Evolutionary conservation across 2,797 vertebrate species (phyloP), one percentile per base, ranked within the genome.

Genomic region (Myotis planiceps): DNA sequence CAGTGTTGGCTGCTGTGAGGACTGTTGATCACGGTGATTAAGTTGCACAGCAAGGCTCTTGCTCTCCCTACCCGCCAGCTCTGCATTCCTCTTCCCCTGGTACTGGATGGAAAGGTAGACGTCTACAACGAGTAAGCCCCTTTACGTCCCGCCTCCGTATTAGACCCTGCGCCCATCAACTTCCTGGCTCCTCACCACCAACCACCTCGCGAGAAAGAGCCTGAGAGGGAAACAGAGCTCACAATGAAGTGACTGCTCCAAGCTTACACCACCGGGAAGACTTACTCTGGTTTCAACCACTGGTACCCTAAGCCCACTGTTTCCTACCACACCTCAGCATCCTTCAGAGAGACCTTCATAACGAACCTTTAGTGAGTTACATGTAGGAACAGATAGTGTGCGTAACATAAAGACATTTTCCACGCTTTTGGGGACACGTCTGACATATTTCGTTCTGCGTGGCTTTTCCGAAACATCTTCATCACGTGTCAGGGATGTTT

Each of bases 381-480:
- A 8, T 68, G 27, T 4, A 32, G 13, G 58, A 51, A 39, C 27
- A 37, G 15, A 39, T 25, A 79, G 3, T 16, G 2, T 18, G 16
- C 16, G 2, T 14, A n/a, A 5, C 42, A 71, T 66, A n/a, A 90
- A 89, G 29, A 83, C 12, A 37, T 47, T 71, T 78, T 34, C n/a
- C 49, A 76, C 2, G 51, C 39, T 66, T 65, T 65, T 19, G 39
- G 27, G 34, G 76, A 65, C 23, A 23, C 37, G 21, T 66, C 94
- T 78, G 55, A 39, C 9, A 32, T 42, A 49, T 37, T 84, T 58
- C 19, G 65, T 93, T 81, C 32, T 74, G 47, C 5, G 4, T 87
- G 63, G 16, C 10, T 93, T 93, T 94, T 63, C 55, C 29, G 68
- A 55, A 93, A 83, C 66, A 79, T 82, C 85, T 80, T 71, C n/a